These are phyloP conservation scores for Rhynchonycteris naso DNA, from an alignment of 2,797 vertebrate species.

Conservation along the genomic window DNA sequence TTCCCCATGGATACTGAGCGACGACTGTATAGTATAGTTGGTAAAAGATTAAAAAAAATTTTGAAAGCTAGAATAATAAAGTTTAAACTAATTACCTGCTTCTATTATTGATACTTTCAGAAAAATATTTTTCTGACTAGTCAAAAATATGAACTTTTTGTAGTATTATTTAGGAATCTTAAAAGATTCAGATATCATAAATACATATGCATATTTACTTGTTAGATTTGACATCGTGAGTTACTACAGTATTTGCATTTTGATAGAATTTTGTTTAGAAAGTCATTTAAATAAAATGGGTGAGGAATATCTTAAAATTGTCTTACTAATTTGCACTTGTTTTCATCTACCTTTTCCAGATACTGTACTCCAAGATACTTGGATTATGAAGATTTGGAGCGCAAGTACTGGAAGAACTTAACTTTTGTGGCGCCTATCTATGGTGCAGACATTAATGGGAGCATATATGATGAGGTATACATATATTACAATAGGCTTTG, in stretches of 20 bases:
- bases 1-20: not conserved
- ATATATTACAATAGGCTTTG: conserved; percentile 62
- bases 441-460: conserved; percentile 97
- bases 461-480: conserved; percentile 96
- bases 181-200: not conserved
- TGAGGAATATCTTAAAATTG: not conserved
- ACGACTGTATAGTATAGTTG: not conserved
- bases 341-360: conserved; percentile 84
- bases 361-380: conserved; percentile 96
- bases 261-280: conserved; percentile 52
- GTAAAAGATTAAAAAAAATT: conserved; percentile 52
- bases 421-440: conserved; percentile 98
- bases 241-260: conserved; percentile 4
- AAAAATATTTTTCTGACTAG: not conserved
- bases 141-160: not conserved
- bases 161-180: conserved; percentile 2
- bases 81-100: not conserved
- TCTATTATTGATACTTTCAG: conserved; percentile 23
- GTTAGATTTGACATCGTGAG: conserved; percentile 18
- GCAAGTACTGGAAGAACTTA: conserved; percentile 99
- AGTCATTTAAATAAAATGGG: conserved; percentile 18
- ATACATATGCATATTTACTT: conserved; percentile 1
- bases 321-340: conserved; percentile 66
- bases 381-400: conserved; percentile 97
- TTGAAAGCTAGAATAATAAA: conserved; percentile 34